Evolutionary conservation across 1,140 invertebrate genomes (phyloP).

Genomic region (Nomia melanderi): DNA sequence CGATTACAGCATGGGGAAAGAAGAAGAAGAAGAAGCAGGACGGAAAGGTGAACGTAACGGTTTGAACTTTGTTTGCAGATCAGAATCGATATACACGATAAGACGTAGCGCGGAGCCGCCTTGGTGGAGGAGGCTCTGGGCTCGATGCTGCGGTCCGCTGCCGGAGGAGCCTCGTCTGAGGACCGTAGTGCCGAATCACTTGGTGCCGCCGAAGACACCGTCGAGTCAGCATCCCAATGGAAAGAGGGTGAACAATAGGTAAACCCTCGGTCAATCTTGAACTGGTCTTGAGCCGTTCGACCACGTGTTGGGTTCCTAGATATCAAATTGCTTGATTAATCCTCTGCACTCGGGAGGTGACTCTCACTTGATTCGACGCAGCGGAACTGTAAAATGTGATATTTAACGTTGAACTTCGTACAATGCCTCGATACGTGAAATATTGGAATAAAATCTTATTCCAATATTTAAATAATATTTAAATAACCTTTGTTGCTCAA

Average conservation of each 20-base stretch:
- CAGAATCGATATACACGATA: constrained; percentile 94
- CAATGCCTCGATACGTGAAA: too few species aligned
- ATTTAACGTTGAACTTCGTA: too few species aligned
- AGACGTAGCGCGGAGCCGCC: constrained; percentile 86
- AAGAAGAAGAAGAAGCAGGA: too few species aligned
- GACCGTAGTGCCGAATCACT: constrained; percentile 90
- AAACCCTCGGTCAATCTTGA: neutral
- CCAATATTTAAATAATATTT: too few species aligned
- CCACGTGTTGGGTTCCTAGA: too few species aligned
- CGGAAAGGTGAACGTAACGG: neutral
- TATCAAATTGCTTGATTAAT: too few species aligned
- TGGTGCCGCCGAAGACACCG: constrained; percentile 88
- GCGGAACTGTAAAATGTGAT: too few species aligned
- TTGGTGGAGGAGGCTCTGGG: constrained; percentile 85
- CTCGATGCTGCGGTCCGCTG: constrained; percentile 82
- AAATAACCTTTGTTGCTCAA: too few species aligned
- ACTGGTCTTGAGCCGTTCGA: neutral
- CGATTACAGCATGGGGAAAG: too few species aligned
- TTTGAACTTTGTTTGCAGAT: constrained; percentile 76
- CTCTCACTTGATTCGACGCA: too few species aligned
- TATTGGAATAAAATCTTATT: too few species aligned
- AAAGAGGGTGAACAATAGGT: constrained; percentile 87
- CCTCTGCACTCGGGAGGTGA: too few species aligned
- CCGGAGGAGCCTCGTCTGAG: constrained; percentile 87
- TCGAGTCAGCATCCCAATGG: constrained; percentile 92